These are phyloP conservation scores for Microctonus hyperodae DNA, from an alignment of 2,888 invertebrate genomes.

Conservation along the genomic window DNA sequence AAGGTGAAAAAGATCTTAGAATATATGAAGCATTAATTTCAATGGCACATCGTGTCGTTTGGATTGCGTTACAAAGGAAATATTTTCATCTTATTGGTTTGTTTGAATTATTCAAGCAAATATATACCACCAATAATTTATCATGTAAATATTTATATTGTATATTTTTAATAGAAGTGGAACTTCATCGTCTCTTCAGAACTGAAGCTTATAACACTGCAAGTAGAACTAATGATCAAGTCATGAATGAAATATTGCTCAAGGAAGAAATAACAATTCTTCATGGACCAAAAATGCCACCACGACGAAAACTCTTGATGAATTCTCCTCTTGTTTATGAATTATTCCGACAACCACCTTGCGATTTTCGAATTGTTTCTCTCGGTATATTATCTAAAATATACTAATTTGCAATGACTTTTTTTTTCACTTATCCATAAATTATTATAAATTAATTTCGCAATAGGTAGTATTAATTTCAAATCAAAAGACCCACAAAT, in stretches of 20 bases:
- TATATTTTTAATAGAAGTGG: conserved; percentile 66
- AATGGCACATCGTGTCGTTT: conserved; percentile 70
- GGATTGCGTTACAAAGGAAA: conserved; percentile 71
- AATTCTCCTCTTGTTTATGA: conserved; percentile 70
- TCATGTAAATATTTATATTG: conserved; percentile 6
- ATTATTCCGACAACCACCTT: conserved; percentile 67
- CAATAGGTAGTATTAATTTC: conserved; percentile 60
- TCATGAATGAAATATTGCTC: conserved; percentile 59
- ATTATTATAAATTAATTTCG: neutral
- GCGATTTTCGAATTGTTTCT: conserved; percentile 69
- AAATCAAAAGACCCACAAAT: conserved; percentile 63
- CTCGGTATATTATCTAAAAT: conserved; percentile 53
- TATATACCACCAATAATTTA: neutral
- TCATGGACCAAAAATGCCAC: conserved; percentile 65
- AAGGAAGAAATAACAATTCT: conserved; percentile 67
- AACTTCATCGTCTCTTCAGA: conserved; percentile 70
- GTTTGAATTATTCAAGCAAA: neutral
- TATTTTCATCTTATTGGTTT: conserved; percentile 70
- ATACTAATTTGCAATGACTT: neutral
- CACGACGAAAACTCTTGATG: conserved; percentile 68
- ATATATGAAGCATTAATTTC: conserved; percentile 69
- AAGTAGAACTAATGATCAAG: conserved; percentile 61
- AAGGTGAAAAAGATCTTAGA: conserved; percentile 71
- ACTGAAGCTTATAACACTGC: conserved; percentile 69
- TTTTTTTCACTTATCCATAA: neutral